phyloP scores from a whole-genome alignment of 2,113 vertebrate species.

The Falcunculus frontatus region DNA sequence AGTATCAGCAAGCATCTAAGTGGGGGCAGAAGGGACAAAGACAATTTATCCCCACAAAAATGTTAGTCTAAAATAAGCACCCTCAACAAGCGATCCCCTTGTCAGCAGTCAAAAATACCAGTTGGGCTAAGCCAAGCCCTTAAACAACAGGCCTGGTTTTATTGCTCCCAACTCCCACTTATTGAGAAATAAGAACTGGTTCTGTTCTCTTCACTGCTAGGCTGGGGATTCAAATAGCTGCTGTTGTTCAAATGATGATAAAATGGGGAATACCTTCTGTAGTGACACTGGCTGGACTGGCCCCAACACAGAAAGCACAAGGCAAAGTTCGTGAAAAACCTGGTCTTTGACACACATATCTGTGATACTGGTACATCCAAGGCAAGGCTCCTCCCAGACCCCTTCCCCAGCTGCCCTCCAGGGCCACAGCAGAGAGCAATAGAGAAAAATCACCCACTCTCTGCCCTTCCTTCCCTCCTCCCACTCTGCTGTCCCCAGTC shows the following conservation, averaged over 20 bases:
- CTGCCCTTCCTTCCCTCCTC: neutral
- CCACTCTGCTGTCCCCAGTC: neutral
- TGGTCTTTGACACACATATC: neutral
- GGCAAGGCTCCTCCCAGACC: neutral
- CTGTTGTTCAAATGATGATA: neutral
- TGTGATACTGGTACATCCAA: neutral
- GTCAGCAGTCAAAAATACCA: neutral
- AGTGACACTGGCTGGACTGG: neutral
- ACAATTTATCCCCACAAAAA: neutral
- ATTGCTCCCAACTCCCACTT: neutral
- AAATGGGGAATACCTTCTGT: neutral
- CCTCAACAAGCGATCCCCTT: neutral
- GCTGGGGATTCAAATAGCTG: neutral
- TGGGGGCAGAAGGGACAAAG: neutral
- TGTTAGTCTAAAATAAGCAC: neutral
- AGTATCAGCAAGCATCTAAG: neutral
- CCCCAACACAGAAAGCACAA: neutral
- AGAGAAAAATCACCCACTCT: neutral
- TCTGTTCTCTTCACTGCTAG: neutral
- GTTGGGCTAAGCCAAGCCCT: neutral
- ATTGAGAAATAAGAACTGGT: neutral
- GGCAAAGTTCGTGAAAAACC: neutral
- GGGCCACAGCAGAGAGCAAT: accelerated
- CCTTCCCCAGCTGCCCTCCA: neutral
- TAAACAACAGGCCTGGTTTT: neutral